phyloP scores from a whole-genome alignment of 1,140 invertebrate genomes.

The Drosophila pruinosa region DNA sequence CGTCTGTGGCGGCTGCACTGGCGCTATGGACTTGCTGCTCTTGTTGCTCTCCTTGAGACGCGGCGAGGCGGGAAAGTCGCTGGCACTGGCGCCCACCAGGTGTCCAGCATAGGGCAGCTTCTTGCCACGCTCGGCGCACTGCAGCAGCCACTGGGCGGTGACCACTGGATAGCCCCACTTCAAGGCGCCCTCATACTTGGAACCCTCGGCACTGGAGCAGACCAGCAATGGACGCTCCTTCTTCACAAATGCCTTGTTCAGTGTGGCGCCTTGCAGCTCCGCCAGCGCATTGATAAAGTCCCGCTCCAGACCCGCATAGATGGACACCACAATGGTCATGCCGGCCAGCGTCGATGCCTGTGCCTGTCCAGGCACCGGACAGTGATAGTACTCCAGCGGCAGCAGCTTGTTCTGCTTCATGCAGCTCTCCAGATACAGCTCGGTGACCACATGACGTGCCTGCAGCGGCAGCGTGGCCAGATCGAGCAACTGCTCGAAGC shows the following conservation, averaged over 20 bases:
- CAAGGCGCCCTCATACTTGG: conserved; percentile 92
- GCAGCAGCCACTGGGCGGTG: conserved; percentile 89
- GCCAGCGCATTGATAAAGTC: conserved; percentile 88
- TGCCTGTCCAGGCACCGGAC: conserved; percentile 84
- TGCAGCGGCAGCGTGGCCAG: conserved; percentile 75
- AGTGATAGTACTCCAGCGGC: conserved; percentile 86
- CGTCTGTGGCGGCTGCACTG: neutral
- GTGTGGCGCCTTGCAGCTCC: conserved; percentile 87
- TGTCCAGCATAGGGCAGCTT: conserved; percentile 85
- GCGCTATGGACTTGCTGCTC: neutral
- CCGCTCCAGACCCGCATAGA: conserved; percentile 88
- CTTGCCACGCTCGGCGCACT: conserved; percentile 85
- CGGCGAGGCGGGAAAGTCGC: conserved; percentile 68
- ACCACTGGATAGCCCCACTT: conserved; percentile 92
- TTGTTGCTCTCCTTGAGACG: conserved; percentile 42
- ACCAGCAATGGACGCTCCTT: conserved; percentile 85
- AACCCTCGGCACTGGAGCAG: conserved; percentile 88
- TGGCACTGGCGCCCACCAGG: conserved; percentile 85
- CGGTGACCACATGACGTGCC: conserved; percentile 84
- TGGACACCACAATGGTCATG: conserved; percentile 90
- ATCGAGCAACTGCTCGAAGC: conserved; percentile 72
- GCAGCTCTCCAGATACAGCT: conserved; percentile 86
- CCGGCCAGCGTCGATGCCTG: conserved; percentile 85
- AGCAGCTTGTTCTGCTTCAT: conserved; percentile 85
- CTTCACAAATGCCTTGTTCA: conserved; percentile 85